These are phyloP conservation scores for Drosophila melanosoma DNA, from an alignment of 2,888 invertebrate genomes.

Conservation along the genomic window DNA sequence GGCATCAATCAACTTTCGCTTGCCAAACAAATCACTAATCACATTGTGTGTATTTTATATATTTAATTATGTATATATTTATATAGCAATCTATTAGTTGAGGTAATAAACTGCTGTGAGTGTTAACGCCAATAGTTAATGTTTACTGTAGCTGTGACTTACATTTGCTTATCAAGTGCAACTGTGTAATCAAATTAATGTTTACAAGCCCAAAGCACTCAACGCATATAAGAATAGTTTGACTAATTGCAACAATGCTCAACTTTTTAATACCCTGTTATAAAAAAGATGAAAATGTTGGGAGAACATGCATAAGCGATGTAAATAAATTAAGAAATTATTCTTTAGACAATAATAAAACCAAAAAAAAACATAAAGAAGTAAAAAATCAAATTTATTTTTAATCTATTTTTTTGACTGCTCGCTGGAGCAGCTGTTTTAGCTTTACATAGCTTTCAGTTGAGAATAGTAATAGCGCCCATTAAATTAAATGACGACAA, in stretches of 20 bases:
- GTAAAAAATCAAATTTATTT: not conserved
- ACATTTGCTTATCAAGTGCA: conserved; percentile 40
- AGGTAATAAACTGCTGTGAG: not conserved
- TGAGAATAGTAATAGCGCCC: not conserved
- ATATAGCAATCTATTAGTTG: not conserved
- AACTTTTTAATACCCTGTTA: conserved; percentile 24
- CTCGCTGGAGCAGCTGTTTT: not conserved
- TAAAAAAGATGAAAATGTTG: not conserved
- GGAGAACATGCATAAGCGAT: not conserved
- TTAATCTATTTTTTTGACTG: not conserved
- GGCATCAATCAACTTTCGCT: conserved; percentile 46
- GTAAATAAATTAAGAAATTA: not conserved
- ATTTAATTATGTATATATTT: not conserved
- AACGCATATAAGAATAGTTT: conserved; percentile 58
- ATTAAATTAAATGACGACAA: not conserved
- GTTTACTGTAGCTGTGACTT: conserved; percentile 26
- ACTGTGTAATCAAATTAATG: conserved; percentile 41
- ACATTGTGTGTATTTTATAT: not conserved
- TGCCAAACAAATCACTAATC: conserved; percentile 19
- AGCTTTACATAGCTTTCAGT: not conserved
- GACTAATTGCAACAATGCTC: conserved; percentile 20
- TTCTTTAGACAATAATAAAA: too few relatives aligned
- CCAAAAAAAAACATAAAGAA: not conserved
- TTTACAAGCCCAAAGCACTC: conserved; percentile 25
- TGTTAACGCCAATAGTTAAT: not conserved